Percentiles rank a stretch among this genome's conserved stretches.
Evolutionary conservation across 2,113 vertebrate species (phyloP).

Genomic region (Irena cyanogastra): DNA sequence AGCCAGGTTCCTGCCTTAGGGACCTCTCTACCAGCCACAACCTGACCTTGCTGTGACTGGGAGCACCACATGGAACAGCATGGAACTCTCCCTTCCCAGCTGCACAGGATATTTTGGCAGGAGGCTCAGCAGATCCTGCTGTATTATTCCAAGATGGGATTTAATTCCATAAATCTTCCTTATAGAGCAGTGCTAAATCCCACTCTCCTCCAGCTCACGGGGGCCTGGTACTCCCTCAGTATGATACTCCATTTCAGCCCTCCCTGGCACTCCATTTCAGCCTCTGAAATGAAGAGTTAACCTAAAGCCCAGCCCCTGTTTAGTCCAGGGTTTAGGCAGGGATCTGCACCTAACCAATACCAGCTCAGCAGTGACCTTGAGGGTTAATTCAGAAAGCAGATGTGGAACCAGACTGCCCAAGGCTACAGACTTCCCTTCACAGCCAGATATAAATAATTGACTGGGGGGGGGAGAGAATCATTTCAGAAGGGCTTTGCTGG

Average conservation of each 20-base stretch:
- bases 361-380: background rate
- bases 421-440: background rate
- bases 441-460: background rate
- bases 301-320: background rate
- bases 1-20: background rate
- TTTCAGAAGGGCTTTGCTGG: background rate
- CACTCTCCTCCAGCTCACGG: background rate
- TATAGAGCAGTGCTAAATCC: background rate
- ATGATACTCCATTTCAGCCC: background rate
- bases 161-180: background rate
- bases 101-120: background rate
- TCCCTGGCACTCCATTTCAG: background rate
- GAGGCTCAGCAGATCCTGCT: background rate
- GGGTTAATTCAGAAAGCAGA: background rate
- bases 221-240: background rate
- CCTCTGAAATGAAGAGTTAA: background rate
- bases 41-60: background rate
- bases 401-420: background rate
- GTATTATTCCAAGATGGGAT: background rate
- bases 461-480: accelerated
- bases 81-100: background rate
- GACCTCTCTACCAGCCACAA: background rate
- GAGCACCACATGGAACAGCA: background rate
- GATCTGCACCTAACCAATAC: background rate
- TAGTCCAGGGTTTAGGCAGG: background rate